These are phyloP conservation scores for Labia minor DNA, from an alignment of 2,888 invertebrate species.

Conservation along the genomic window DNA sequence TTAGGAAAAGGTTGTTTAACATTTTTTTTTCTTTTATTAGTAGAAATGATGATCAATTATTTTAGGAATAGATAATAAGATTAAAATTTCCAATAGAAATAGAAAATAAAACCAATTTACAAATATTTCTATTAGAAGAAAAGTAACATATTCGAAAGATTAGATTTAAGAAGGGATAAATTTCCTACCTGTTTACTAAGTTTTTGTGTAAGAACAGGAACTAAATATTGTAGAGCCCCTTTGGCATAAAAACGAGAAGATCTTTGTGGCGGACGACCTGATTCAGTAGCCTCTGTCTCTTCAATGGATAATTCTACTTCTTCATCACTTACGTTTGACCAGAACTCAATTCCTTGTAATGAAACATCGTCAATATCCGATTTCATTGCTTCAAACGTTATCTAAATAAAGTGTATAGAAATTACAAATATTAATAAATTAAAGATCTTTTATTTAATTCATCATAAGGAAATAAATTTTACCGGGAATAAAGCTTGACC, in stretches of 20 bases:
- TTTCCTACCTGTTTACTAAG: conserved; percentile 70
- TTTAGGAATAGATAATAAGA: no score
- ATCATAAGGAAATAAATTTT: conserved; percentile 22
- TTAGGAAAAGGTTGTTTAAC: no score
- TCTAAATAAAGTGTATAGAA: conserved; percentile 39
- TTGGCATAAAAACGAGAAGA: conserved; percentile 96
- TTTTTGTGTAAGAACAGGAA: conserved; percentile 86
- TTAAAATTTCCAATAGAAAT: no score
- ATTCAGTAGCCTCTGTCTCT: conserved; percentile 85
- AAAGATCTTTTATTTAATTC: background rate
- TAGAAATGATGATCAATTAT: no score
- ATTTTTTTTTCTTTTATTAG: no score
- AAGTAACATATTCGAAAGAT: no score
- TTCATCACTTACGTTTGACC: conserved; percentile 99
- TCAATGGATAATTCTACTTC: conserved; percentile 93
- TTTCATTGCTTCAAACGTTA: conserved; percentile 97
- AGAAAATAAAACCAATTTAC: no score
- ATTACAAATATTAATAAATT: no score
- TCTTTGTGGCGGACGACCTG: conserved; percentile 84
- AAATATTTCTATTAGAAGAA: no score
- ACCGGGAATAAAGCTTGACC: conserved; percentile 89
- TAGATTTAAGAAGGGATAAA: no score
- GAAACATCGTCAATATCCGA: conserved; percentile 91
- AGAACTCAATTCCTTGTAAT: conserved; percentile 98
- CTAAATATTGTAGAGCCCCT: conserved; percentile 88